phyloP scores from a whole-genome alignment of 2,888 invertebrate genomes.

The Neoaliturus tenellus region DNA sequence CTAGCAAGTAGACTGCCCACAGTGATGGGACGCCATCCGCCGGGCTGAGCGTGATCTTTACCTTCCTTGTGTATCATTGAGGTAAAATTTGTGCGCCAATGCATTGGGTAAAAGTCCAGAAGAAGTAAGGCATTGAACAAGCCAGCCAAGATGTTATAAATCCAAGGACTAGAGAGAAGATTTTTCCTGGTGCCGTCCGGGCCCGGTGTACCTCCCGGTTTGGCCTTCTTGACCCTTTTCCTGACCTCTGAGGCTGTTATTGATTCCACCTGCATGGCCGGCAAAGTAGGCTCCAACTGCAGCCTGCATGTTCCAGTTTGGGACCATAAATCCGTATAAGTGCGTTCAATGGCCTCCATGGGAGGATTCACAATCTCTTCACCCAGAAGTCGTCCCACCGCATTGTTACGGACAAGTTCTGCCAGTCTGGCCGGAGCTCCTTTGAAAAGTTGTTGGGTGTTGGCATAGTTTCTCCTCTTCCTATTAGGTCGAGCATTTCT shows the following conservation, averaged over 20 bases:
- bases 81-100: background rate
- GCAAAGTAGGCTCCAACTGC: background rate
- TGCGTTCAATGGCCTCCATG: background rate
- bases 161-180: background rate
- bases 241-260: background rate
- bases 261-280: background rate
- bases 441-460: background rate
- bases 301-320: background rate
- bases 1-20: too few relatives aligned
- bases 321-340: background rate
- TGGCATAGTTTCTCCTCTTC: background rate
- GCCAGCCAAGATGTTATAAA: background rate
- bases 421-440: background rate
- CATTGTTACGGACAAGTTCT: background rate
- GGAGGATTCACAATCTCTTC: background rate
- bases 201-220: background rate
- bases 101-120: background rate
- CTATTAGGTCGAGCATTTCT: too few relatives aligned
- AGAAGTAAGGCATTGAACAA: background rate
- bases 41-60: too few relatives aligned
- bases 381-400: background rate
- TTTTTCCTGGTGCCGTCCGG: background rate
- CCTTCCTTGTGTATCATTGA: background rate
- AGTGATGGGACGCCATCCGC: too few relatives aligned
- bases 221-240: background rate